These are phyloP conservation scores for Carettochelys insculpta DNA, from an alignment of 2,113 vertebrate species.

Conservation along the genomic window DNA sequence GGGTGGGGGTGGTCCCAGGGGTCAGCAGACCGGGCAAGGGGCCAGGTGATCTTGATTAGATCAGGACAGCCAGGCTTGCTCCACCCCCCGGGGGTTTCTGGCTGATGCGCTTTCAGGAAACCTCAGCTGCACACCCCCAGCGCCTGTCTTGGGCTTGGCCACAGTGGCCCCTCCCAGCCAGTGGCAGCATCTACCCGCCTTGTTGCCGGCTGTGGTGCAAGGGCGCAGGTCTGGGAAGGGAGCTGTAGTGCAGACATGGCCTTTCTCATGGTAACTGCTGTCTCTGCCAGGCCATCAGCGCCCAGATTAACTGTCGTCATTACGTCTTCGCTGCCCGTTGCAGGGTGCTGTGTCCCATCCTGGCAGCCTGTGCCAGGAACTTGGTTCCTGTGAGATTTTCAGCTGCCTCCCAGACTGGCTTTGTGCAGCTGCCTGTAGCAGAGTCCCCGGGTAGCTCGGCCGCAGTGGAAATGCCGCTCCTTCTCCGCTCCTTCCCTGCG, in stretches of 20 bases:
- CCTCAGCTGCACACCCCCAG: background rate
- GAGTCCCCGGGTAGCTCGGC: background rate
- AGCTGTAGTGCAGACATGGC: background rate
- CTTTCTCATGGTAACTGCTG: slow-evolving; percentile 68
- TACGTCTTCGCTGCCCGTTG: slow-evolving; percentile 69
- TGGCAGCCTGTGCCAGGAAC: background rate
- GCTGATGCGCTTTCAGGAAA: background rate
- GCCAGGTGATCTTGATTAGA: background rate
- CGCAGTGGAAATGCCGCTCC: background rate
- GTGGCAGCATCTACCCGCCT: slow-evolving; percentile 36
- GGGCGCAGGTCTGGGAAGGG: no score
- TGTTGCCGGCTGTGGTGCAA: slow-evolving; percentile 26
- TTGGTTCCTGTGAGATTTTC: background rate
- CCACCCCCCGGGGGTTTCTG: background rate
- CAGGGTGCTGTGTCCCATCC: slow-evolving; percentile 19
- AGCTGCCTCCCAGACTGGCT: background rate
- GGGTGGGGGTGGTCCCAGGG: background rate
- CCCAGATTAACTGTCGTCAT: slow-evolving; percentile 63
- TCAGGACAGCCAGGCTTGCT: background rate
- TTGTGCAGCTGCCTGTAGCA: background rate
- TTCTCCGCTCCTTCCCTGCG: background rate
- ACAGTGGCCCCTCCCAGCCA: background rate
- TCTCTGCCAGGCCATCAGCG: slow-evolving; percentile 20
- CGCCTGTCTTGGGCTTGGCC: background rate
- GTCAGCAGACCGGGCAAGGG: background rate